phyloP scores from a whole-genome alignment of 2,797 vertebrate genomes.

The Lepidocolaptes lacrymiger region DNA sequence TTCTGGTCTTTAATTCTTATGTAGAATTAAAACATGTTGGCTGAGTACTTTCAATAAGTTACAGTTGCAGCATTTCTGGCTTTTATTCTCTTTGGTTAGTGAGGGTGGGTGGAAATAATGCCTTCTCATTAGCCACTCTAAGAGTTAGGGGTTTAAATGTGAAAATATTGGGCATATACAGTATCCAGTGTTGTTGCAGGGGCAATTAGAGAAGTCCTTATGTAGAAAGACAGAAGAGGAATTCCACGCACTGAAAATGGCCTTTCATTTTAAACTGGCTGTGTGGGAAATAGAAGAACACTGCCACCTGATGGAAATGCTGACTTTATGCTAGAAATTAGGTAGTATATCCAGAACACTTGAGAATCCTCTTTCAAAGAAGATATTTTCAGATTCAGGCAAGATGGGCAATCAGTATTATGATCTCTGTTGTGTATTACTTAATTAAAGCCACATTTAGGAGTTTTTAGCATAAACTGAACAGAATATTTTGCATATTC shows the following conservation, averaged over 20 bases:
- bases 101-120: background rate
- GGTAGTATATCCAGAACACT: background rate
- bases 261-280: background rate
- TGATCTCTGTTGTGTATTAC: background rate
- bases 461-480: background rate
- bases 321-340: background rate
- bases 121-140: background rate
- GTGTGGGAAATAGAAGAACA: background rate
- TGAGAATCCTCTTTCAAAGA: background rate
- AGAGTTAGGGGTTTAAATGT: background rate
- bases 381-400: background rate
- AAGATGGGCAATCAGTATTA: background rate
- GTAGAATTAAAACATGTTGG: fast-evolving
- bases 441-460: background rate
- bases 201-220: background rate
- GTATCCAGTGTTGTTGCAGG: background rate
- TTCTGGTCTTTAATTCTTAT: no score
- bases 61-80: background rate
- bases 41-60: background rate
- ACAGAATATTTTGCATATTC: background rate
- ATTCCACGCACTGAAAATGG: background rate
- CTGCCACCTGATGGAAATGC: background rate
- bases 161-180: background rate
- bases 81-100: background rate
- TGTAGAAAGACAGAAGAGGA: background rate